Evolutionary conservation across 2,797 vertebrate species (phyloP).

Genomic region (Sebastes oblongus): DNA sequence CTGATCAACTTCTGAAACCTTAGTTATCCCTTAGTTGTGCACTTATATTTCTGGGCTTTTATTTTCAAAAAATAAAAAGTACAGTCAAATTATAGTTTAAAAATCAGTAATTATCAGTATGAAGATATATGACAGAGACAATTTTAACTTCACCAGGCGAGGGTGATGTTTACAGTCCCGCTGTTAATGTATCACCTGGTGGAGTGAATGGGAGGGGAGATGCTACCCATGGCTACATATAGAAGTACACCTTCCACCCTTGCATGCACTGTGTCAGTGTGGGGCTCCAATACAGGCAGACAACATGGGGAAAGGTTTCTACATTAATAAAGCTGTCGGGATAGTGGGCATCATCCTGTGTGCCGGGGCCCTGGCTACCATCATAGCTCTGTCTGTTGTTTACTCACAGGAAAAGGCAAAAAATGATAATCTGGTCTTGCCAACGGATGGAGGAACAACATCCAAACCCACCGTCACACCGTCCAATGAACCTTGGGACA

Average conservation of each 20-base stretch:
- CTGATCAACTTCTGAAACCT: neutral
- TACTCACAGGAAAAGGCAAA: slow-evolving; percentile 85
- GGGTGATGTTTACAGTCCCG: slow-evolving; percentile 2
- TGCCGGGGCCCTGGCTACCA: slow-evolving; percentile 80
- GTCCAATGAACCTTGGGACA: slow-evolving; percentile 83
- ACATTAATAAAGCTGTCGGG: slow-evolving; percentile 84
- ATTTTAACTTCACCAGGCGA: neutral
- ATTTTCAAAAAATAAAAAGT: neutral
- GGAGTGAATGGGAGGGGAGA: slow-evolving; percentile 37
- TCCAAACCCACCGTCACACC: slow-evolving; percentile 50
- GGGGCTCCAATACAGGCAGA: neutral
- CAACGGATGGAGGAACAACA: slow-evolving; percentile 28
- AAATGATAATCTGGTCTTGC: slow-evolving; percentile 35
- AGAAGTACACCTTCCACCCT: slow-evolving; percentile 6
- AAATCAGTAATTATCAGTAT: neutral
- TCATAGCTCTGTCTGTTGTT: slow-evolving; percentile 89
- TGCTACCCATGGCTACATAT: slow-evolving; percentile 33
- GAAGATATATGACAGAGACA: neutral
- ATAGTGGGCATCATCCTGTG: slow-evolving; percentile 73
- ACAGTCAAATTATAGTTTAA: neutral
- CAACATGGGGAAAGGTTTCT: slow-evolving; percentile 90
- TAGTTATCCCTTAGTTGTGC: neutral
- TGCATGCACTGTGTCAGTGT: neutral
- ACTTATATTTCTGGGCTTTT: neutral
- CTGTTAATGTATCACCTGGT: slow-evolving; percentile 69